These are phyloP conservation scores for Dicrurus megarhynchus DNA, from an alignment of 2,113 vertebrate genomes.

Conservation along the genomic window DNA sequence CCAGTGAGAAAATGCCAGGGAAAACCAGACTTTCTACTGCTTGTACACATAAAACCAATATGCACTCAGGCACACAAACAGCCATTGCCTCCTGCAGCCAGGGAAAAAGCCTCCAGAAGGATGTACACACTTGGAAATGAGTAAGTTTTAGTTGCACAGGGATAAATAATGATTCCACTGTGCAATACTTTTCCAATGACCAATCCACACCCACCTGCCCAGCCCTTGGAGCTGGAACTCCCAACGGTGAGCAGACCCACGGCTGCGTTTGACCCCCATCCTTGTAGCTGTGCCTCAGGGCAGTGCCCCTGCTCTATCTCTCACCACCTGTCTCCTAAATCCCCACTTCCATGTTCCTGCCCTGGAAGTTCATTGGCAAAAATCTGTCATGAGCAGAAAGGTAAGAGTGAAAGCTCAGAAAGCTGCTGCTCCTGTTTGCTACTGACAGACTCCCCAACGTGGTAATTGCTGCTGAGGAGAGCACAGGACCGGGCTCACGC, in stretches of 20 bases:
- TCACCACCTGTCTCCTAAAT: neutral
- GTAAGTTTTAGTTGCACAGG: neutral
- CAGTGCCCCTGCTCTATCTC: neutral
- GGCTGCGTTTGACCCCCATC: accelerated
- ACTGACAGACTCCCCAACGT: accelerated
- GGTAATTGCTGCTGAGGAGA: neutral
- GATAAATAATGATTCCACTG: neutral
- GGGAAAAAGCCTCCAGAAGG: neutral
- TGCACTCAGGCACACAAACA: neutral
- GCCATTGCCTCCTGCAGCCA: neutral
- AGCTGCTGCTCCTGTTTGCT: neutral
- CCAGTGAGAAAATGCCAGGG: accelerated
- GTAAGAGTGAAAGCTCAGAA: neutral
- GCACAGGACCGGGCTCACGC: neutral
- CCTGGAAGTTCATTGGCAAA: neutral
- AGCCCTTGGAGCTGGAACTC: neutral
- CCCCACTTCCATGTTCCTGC: neutral
- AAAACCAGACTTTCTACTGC: neutral
- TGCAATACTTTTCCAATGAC: neutral
- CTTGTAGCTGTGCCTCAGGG: accelerated
- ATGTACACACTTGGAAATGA: neutral
- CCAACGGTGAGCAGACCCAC: neutral
- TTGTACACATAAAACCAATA: accelerated
- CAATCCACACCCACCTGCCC: neutral
- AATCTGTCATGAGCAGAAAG: neutral